Evolutionary conservation across 2,797 vertebrate species (phyloP), one percentile per base, ranked within the genome.

Genomic region (Lepilemur septentrionalis): DNA sequence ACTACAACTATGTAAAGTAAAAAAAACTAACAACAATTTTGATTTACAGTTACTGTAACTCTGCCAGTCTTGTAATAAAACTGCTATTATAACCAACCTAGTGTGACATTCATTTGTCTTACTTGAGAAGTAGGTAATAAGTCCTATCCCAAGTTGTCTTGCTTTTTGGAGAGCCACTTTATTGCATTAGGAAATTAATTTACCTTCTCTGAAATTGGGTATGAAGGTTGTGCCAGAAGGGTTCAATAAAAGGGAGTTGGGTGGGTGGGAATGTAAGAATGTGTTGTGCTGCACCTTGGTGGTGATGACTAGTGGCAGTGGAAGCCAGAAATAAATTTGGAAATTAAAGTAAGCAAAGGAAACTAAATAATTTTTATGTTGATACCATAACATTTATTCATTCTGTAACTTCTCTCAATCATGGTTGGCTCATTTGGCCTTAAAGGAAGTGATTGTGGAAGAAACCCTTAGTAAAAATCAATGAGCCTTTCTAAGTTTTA

Each of bases 361-460:
- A 70, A 30, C 43, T 3, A 38, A 88, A 48, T 80, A 46, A 76
- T 92, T 92, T 84, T 81, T 81, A 7, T 67, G 46, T 79, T 32
- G 81, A 85, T 79, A 59, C 41, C 73, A 28, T 72, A 83, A 61
- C 48, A n/a, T 85, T 73, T 63, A 73, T 81, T 93, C 83, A 35
- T 85, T 70, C 93, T 94, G 46, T 79, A 73, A 92, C 35, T 83
- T 89, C 87, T 93, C 52, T 93, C 80, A 43, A 32, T 95, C 84
- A 50, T 43, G 30, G 25, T 75, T 94, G 88, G 75, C 92, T 97
- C 63, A 3, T 82, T 79, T 82, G 72, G 86, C 46, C 75, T 93
- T 90, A 96, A 91, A 96, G 93, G 93, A 97, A 94, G 78, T 63
- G 83, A 95, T 84, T 96, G 65, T 96, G 79, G 83, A 95, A 97